Conservation (phyloP, 1,140 invertebrate species). For the Papilio polytes region DNA sequence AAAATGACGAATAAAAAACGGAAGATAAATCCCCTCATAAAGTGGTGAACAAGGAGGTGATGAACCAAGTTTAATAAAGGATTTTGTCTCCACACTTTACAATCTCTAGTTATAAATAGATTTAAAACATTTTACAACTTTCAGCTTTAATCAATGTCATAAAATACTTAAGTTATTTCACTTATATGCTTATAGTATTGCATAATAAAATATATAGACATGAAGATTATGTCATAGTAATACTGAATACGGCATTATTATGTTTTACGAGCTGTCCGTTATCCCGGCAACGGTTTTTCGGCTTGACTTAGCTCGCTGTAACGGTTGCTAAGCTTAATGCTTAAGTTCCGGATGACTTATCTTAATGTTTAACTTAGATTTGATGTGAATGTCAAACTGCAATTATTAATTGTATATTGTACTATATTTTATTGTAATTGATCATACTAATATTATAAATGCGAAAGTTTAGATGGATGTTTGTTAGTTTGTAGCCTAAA, state of each 20-base stretch:
- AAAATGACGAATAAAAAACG: too few species aligned
- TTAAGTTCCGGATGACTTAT: conserved; percentile 21
- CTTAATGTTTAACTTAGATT: neutral
- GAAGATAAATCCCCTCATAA: too few species aligned
- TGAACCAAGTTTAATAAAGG: too few species aligned
- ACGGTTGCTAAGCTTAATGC: neutral
- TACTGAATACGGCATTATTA: neutral
- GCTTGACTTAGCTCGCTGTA: conserved; percentile 5
- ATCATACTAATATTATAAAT: too few species aligned
- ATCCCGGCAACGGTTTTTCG: conserved; percentile 18
- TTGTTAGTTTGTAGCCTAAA: too few species aligned
- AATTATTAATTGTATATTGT: too few species aligned
- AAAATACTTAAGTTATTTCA: neutral
- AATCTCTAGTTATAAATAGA: too few species aligned
- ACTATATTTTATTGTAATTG: too few species aligned
- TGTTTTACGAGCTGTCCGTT: neutral
- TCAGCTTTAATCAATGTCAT: neutral
- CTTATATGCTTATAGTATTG: neutral
- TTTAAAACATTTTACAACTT: too few species aligned
- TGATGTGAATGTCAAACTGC: neutral
- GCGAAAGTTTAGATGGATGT: too few species aligned
- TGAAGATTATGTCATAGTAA: neutral
- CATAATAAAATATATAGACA: conserved; percentile 1
- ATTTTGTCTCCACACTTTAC: too few species aligned
- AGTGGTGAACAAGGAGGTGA: too few species aligned